Evolutionary conservation across 2,888 invertebrate species (phyloP), one percentile per base, ranked within the genome.

Genomic region (Leptinotarsa haldemani): DNA sequence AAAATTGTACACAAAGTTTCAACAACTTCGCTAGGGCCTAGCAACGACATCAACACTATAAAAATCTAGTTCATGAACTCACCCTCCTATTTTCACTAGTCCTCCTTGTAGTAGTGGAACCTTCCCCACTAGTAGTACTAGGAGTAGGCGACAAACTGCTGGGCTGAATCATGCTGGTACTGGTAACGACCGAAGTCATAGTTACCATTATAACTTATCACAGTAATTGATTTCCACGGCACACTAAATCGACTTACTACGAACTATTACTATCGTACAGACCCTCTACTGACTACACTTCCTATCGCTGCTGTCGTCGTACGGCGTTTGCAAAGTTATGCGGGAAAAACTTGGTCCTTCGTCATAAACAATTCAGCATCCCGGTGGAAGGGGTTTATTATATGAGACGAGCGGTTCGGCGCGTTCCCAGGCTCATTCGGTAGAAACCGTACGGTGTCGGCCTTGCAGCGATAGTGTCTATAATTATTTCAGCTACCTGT

Each of bases 381-480:
- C 78, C 48, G 63, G 18, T 53, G 68, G 46, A 46, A 46, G 68
- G 68, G 53, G 56, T 40, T 53, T 68, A 30, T 30, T 67, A 53
- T 52, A 81, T 82, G 83, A 82, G 81, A 82, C 77, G 81, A 79
- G 79, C 79, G 78, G 77, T 78, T 83, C 84, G 84, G 84, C 84
- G 82, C 82, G 82, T 84, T 84, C 83, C 83, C 83, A 84, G 81
- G 82, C 81, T 78, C 80, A 77, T 68, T 84, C 84, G 84, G 78
- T 69, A 30, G 18, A 63, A 52, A 74, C 78, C 83, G 83, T 63
- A 47, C 15, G 9, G 40, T 66, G 48, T 81, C 81, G 81, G 68
- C 69, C 69, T 65, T 64, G 47, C 65, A 64, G 61, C 74, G 66
- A 50, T 66, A 16, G 66, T 13, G 68, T 20, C 67, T 65, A 69